Conservation (phyloP, 2,113 vertebrate species). For the Terrapene triunguis region DNA sequence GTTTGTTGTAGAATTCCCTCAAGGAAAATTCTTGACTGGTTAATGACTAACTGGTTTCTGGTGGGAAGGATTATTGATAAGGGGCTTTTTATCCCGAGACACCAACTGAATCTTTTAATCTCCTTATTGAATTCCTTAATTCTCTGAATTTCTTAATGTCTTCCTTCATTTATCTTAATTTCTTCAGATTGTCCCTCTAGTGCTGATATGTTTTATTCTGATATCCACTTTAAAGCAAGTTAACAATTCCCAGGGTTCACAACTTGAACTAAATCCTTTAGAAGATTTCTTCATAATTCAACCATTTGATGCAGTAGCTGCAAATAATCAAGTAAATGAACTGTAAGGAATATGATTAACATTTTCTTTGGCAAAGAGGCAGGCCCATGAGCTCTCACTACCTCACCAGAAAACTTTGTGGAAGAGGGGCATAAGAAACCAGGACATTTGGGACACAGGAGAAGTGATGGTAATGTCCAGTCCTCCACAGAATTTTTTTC, state of each 20-base stretch:
- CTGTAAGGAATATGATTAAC: not conserved
- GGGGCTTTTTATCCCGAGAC: not conserved
- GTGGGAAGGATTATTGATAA: not conserved
- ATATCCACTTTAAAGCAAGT: not conserved
- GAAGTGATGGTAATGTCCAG: accelerated
- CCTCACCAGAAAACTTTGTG: not conserved
- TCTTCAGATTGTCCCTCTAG: not conserved
- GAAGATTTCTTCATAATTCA: not conserved
- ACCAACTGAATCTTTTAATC: not conserved
- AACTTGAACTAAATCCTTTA: not conserved
- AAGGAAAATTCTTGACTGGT: not conserved
- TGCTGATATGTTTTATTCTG: not conserved
- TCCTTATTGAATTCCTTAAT: not conserved
- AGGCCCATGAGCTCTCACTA: not conserved
- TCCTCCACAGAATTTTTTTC: not conserved
- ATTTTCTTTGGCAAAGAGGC: accelerated
- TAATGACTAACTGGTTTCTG: not conserved
- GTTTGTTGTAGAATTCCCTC: not conserved
- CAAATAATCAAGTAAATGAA: not conserved
- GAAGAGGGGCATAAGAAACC: not conserved
- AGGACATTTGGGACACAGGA: accelerated
- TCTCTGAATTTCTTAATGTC: not conserved
- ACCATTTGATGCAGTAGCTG: not conserved
- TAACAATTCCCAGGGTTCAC: not conserved
- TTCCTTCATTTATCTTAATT: not conserved